Base-by-base conservation (phyloP, 2,888 invertebrate genomes). In the Drosophila seclusa region DNA sequence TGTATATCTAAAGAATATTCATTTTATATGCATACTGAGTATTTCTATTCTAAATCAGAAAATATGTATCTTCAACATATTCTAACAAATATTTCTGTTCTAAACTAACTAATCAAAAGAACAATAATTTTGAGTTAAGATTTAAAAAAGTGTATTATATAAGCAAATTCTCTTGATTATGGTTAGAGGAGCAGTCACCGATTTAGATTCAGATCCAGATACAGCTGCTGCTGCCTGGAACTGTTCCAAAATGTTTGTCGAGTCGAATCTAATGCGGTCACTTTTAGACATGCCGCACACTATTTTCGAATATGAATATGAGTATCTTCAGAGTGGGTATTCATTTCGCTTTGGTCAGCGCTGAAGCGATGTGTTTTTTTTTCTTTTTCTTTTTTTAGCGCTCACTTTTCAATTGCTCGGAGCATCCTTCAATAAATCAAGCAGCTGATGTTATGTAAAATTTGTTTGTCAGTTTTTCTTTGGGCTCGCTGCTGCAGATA, bases 221-320 rank as follows among this genome's bases (percentile, higher is more conserved):
- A 59, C 78, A 50, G 63, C 82, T 53, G 55, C 52, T 62, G 27
- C 49, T 53, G 81, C 62, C 89, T 40, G 55, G 55, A 55, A 90
- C 67, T 55, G 71, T 75, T 89, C 90, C 90, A 85, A 90, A 84
- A 62, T 65, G 70, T 71, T 78, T 70, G 64, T 38, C 48, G 53
- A 73, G 79, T 64, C 61, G 75, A 82, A 87, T 77, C 79, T 86
- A 90, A 91, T 87, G 91, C 91, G 91, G 89, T 90, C 89, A 91
- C 72, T 90, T 90, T 80, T 82, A 76, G 80, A 91, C 82, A 91
- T 61, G 82, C 71, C 71, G 59, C 83, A 83, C 74, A 88, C 88
- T 86, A 83, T 88, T 90, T 88, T 83, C 73, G 62, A 86, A 85
- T 86, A 72, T 81, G 73, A 72, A 72, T 78, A 60, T 70, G 66